These are phyloP conservation scores for Brachionus rubens DNA, from an alignment of 1,140 invertebrate genomes.

Conservation along the genomic window DNA sequence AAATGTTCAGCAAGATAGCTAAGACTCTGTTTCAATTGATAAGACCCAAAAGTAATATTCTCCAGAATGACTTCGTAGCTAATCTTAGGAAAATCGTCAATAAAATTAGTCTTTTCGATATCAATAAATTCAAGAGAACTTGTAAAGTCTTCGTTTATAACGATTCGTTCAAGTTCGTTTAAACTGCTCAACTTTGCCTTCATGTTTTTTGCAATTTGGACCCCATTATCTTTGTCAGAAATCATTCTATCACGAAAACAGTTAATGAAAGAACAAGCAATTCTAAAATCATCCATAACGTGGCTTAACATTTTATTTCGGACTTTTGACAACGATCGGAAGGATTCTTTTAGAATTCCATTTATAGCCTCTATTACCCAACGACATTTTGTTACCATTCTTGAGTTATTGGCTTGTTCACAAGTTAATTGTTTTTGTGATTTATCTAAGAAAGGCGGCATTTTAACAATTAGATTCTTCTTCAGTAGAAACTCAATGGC, in stretches of 20 bases:
- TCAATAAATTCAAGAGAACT: too few species aligned
- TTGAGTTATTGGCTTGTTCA: neutral
- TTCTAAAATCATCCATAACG: neutral
- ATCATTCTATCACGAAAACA: neutral
- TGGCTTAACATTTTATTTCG: neutral
- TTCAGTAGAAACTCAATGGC: neutral
- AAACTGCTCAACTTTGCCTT: too few species aligned
- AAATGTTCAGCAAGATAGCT: constrained; percentile 15
- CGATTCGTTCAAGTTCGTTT: too few species aligned
- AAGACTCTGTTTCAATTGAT: neutral
- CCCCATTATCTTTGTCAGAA: neutral
- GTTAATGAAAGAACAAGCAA: neutral
- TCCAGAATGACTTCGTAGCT: too few species aligned
- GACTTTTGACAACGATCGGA: neutral
- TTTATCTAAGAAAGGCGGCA: neutral
- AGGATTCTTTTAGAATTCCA: neutral
- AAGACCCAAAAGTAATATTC: neutral
- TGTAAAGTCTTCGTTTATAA: too few species aligned
- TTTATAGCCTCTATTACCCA: constrained; percentile 2
- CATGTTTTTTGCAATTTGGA: neutral
- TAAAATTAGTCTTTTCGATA: too few species aligned
- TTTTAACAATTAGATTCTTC: neutral
- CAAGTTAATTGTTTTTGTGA: constrained; percentile 6
- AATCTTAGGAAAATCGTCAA: too few species aligned
- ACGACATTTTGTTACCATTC: constrained; percentile 1